Conservation (phyloP, 2,797 vertebrate species). For the Borostomias antarcticus region DNA sequence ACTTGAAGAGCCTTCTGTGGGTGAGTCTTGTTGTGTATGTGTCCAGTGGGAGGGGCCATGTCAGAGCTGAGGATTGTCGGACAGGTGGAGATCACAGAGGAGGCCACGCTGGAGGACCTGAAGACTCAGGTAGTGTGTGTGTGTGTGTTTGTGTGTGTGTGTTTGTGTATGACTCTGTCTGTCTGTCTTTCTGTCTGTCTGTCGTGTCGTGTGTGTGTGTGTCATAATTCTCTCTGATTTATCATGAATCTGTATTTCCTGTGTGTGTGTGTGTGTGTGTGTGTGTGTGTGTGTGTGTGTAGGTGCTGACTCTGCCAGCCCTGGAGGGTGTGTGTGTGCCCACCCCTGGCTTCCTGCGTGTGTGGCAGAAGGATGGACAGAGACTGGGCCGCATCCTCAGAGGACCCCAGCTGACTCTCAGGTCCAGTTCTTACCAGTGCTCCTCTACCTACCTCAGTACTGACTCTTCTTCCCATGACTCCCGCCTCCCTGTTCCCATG, state of each 20-base stretch:
- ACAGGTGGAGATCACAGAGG: slow-evolving; percentile 84
- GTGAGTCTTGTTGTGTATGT: slow-evolving; percentile 6
- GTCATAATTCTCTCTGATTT: neutral
- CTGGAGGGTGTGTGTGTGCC: slow-evolving; percentile 74
- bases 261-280: slow-evolving; percentile 12
- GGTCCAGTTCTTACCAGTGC: slow-evolving; percentile 56
- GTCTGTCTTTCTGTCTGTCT: neutral
- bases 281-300: slow-evolving; percentile 8
- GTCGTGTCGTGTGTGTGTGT: slow-evolving; percentile 9
- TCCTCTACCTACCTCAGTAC: neutral
- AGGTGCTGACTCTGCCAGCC: slow-evolving; percentile 83
- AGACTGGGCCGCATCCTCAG: slow-evolving; percentile 78
- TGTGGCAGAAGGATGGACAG: slow-evolving; percentile 85
- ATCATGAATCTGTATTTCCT: neutral
- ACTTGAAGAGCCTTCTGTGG: no score
- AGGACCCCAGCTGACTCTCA: slow-evolving; percentile 75
- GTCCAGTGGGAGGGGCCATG: slow-evolving; percentile 28
- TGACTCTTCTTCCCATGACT: neutral
- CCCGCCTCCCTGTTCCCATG: neutral
- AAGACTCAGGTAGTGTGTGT: slow-evolving; percentile 86
- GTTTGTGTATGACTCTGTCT: slow-evolving; percentile 23
- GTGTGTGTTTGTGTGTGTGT: slow-evolving; percentile 18
- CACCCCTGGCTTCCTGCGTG: slow-evolving; percentile 80
- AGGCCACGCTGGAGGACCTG: slow-evolving; percentile 85
- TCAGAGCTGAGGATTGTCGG: slow-evolving; percentile 74